A percentile compares a stretch with the other conserved stretches of the same genome.
Conservation (phyloP, 2,888 invertebrate genomes). For the Lasioglossum malachurum region DNA sequence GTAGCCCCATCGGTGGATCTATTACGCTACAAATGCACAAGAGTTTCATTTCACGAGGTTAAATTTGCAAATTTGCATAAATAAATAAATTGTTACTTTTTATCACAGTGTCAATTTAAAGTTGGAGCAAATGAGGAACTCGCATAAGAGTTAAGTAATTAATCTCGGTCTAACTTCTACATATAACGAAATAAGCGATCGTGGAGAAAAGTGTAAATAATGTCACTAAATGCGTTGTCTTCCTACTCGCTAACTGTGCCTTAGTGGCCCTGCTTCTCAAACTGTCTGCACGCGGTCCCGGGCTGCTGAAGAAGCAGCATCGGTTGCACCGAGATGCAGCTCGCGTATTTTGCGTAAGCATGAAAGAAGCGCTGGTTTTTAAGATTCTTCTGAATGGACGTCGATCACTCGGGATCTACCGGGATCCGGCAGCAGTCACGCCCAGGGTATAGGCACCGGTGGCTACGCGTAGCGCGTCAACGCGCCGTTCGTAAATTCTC, state of each 20-base stretch:
- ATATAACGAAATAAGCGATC: not conserved
- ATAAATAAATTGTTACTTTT: too few species aligned
- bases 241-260: not conserved
- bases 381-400: not conserved
- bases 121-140: too few species aligned
- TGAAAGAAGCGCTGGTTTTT: not conserved
- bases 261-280: not conserved
- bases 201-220: not conserved
- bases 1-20: not conserved
- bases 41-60: not conserved
- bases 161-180: not conserved
- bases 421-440: slow-evolving; percentile 56
- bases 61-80: too few species aligned
- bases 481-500: slow-evolving; percentile 79
- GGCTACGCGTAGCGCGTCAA: slow-evolving; percentile 69
- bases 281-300: not conserved
- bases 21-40: not conserved
- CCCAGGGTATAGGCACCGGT: slow-evolving; percentile 59
- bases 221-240: not conserved
- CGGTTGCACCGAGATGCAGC: not conserved
- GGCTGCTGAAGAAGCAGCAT: not conserved
- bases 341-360: not conserved
- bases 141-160: not conserved
- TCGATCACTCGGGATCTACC: slow-evolving; percentile 1
- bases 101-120: too few species aligned